These are phyloP conservation scores for Apamea crenata DNA, from an alignment of 2,888 invertebrate species.

Conservation along the genomic window DNA sequence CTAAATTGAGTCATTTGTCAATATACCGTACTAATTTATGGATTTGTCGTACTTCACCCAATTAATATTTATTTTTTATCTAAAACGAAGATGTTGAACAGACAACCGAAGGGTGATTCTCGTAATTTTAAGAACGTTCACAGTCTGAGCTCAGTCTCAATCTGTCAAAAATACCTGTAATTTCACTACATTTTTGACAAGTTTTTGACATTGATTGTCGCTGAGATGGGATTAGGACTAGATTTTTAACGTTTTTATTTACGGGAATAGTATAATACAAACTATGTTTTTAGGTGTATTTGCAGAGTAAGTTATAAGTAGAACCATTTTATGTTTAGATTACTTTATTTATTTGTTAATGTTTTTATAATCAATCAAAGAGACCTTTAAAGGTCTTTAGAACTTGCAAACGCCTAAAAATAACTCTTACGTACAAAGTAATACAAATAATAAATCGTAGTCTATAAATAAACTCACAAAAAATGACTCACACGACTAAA, in stretches of 20 bases:
- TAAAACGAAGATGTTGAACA: neutral
- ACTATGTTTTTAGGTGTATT: neutral
- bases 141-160: too few relatives aligned
- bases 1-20: constrained; percentile 34
- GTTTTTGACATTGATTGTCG: too few relatives aligned
- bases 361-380: neutral
- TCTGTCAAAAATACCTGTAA: too few relatives aligned
- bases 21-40: constrained; percentile 17
- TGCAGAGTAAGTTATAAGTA: neutral
- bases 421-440: neutral
- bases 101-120: neutral
- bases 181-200: too few relatives aligned
- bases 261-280: neutral
- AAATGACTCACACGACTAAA: neutral
- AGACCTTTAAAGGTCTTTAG: neutral
- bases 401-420: neutral
- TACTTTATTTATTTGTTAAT: neutral
- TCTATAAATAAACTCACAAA: constrained; percentile 21
- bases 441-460: neutral
- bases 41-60: neutral
- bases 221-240: too few relatives aligned
- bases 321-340: neutral
- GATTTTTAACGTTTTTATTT: too few relatives aligned
- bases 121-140: too few relatives aligned
- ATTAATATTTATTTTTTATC: constrained; percentile 1